phyloP scores from a whole-genome alignment of 1,140 invertebrate genomes.

The Trichogramma pretiosum region DNA sequence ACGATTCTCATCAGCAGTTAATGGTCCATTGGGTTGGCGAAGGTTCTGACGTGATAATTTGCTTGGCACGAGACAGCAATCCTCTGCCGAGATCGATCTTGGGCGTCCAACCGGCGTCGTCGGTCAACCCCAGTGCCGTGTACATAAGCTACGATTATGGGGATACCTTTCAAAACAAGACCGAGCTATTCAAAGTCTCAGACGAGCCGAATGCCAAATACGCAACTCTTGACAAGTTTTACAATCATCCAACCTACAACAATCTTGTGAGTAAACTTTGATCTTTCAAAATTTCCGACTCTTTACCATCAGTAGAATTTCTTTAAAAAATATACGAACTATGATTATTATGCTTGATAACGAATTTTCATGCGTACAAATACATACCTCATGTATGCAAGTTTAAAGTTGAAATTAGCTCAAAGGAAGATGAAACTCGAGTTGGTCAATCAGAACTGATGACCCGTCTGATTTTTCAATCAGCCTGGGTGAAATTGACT shows the following conservation, averaged over 20 bases:
- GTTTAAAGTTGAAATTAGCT: too few species aligned
- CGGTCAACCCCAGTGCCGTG: slow-evolving; percentile 57
- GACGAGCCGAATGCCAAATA: slow-evolving; percentile 44
- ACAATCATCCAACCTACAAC: slow-evolving; percentile 69
- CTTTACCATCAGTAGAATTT: too few species aligned
- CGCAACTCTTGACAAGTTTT: slow-evolving; percentile 72
- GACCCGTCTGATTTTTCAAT: too few species aligned
- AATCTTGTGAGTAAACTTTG: slow-evolving; percentile 59
- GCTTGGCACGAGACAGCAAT: slow-evolving; percentile 64
- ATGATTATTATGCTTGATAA: too few species aligned
- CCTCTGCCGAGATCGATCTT: slow-evolving; percentile 30
- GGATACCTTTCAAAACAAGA: slow-evolving; percentile 66
- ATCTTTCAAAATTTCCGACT: too few species aligned
- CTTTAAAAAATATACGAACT: too few species aligned
- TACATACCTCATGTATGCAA: too few species aligned
- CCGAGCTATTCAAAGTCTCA: slow-evolving; percentile 54
- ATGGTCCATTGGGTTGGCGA: slow-evolving; percentile 87
- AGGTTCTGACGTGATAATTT: slow-evolving; percentile 76
- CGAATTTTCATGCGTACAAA: too few species aligned
- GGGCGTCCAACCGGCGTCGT: slow-evolving; percentile 31
- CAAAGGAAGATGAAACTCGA: too few species aligned
- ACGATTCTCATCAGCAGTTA: slow-evolving; percentile 78
- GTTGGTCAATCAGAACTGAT: too few species aligned
- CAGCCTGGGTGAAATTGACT: too few species aligned
- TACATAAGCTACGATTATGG: slow-evolving; percentile 85